A percentile compares a stretch with the other conserved stretches of the same genome.
Evolutionary conservation across 23 tunicate species (phyloP).

Genomic region (Clavelina lepadiformis): DNA sequence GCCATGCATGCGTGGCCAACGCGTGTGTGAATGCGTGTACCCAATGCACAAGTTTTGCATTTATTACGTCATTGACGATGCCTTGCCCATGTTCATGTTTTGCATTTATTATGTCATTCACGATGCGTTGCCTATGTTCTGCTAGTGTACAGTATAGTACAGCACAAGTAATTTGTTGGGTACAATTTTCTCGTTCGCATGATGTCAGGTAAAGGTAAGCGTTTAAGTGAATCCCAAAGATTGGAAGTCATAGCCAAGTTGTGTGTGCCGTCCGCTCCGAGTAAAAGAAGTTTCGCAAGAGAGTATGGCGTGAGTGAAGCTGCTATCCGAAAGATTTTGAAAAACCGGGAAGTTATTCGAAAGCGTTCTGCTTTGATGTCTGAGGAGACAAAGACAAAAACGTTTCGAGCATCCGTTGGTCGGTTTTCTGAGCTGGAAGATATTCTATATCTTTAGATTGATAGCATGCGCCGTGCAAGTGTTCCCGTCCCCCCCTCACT

Average conservation of each 20-base stretch:
- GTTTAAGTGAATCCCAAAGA: constrained; percentile 25
- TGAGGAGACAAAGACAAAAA: constrained; percentile 32
- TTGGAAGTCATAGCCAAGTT: constrained; percentile 19
- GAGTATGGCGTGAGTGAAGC: constrained; percentile 35
- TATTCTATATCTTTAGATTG: constrained; percentile 38
- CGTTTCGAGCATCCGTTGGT: constrained; percentile 26
- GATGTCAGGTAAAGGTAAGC: too few relatives aligned
- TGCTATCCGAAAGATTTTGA: constrained; percentile 17
- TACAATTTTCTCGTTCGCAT: too few relatives aligned
- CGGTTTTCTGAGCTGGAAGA: constrained; percentile 42
- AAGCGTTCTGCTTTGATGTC: constrained; percentile 39
- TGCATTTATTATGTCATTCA: too few relatives aligned
- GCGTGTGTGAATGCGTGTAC: too few relatives aligned
- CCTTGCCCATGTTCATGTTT: too few relatives aligned
- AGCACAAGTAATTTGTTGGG: too few relatives aligned
- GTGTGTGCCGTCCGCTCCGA: constrained; percentile 27
- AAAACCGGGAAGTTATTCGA: constrained; percentile 29
- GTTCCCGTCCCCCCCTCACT: constrained; percentile 41
- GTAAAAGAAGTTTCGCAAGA: constrained; percentile 38
- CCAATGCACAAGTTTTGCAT: too few relatives aligned
- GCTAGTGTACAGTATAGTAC: too few relatives aligned
- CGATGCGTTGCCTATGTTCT: too few relatives aligned
- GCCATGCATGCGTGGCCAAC: too few relatives aligned
- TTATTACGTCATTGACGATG: too few relatives aligned
- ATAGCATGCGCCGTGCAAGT: constrained; percentile 32